Base-by-base conservation (phyloP, 1,140 invertebrate genomes). In the Lordiphosa clarofinis region DNA sequence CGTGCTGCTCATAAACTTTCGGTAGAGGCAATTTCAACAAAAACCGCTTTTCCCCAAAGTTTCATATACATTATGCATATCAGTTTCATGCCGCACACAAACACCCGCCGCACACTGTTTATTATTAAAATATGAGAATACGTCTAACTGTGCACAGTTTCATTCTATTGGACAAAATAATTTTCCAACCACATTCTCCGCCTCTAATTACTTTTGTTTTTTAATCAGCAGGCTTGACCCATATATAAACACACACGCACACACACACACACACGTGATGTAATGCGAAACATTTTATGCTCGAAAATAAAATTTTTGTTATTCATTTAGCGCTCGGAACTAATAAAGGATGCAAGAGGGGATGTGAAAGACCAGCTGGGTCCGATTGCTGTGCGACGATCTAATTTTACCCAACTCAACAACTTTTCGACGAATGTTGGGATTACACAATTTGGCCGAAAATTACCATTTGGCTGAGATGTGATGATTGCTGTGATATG, bases 121-220 rank as follows among this genome's bases (percentile, higher is more conserved):
- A 52, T 57, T 68, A 73, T 62, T 59, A 59, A 73, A 52, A 60
- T 47, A 60, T 50, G 64, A 46, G 50, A 56, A 55, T 58, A 52
- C 42, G 57, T 59, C 66, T 55, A 64, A 70, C 67, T 42, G 71
- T 19, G 76, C 71, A 21, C 63, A 68, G 62, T 68, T 76, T 58
- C 42, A 47, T 61, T 47, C 46, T 55, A 28, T 67, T 46, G 36
- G 33, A 12, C 9, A 62, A 60, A 56, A 60, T 82, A 60, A 79
- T 75, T 58, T 42, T 46, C 38, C 36, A 55, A 28, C 71, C 76
- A 60, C 58, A 72, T 58, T 60, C 50, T 63, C 9, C 38, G 57
- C 44, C 56, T 75, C 65, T 82, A 81, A 81, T 81, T 81, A 74
- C 76, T 81, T 81, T 81, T 81, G 75, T 81, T 81, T 81, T 81